Evolutionary conservation across 2,797 vertebrate genomes (phyloP), one percentile per base, ranked within the genome.

Genomic region (Sebastes cheni): DNA sequence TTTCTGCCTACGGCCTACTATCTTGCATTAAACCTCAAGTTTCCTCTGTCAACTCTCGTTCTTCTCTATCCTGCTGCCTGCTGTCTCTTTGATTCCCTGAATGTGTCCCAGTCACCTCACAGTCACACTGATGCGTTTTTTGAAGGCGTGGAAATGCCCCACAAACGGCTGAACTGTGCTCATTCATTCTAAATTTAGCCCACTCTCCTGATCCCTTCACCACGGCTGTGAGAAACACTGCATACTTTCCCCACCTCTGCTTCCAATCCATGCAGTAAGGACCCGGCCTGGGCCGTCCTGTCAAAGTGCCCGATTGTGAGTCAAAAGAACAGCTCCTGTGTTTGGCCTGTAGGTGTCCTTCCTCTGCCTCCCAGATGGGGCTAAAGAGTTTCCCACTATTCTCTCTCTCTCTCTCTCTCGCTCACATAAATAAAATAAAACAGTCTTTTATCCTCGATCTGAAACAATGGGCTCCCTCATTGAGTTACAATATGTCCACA

Each of bases 121-220:
- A 67, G 71, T 79, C 81, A 85, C 83, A 77, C 76, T 32, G 76
- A 6, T 27, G 60, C 29, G 50, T 74, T 72, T 8, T 56, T 56
- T 11, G 23, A 25, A 80, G 67, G 36, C 67, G 60, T 39, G 52
- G 64, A 89, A 91, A 71, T 74, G 68, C 85, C 82, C 79, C 89
- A 84, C 78, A 82, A 85, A 81, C 1, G 20, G 76, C 84, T 91
- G 39, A 67, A 81, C 83, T 85, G 88, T 71, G 68, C 77, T 88
- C 82, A 81, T 87, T 92, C 87, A 79, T 82, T 88, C 92, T 92
- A 92, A 90, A 91, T 92, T 88, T 91, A 88, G 91, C 81, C 77
- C 85, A 46, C 67, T 81, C 79, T 87, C 77, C 79, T 69, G 76
- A 89, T 89, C 78, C 85, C 81, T 73, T 59, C 12, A 6, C 74